Evolutionary conservation across 2,888 invertebrate genomes (phyloP), one percentile per base, ranked within the genome.

Genomic region (Tetramorium bicarinatum): DNA sequence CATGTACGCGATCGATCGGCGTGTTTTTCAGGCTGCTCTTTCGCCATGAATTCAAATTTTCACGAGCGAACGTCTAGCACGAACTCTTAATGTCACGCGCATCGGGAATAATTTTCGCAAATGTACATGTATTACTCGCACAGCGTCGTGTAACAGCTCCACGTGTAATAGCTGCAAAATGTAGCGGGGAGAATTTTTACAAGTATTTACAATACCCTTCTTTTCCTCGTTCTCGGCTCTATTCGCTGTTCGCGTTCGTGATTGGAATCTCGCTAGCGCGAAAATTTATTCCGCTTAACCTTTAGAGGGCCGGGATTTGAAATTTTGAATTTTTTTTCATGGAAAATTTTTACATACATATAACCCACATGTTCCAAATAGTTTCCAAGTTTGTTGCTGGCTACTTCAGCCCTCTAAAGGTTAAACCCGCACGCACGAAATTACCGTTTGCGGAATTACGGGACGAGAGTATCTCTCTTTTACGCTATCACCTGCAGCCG

Each of bases 1-100:
- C 85, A 64, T 54, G 67, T 81, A 81, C 86, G 87, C 89, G 89
- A 89, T 89, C 87, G 88, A 69, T 74, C 41, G 83, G 80, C 64
- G 83, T 85, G 85, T 86, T 79, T 89, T 88, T 84, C 82, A 82
- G 77, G 83, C 85, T 77, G 64, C 67, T 75, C 59, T 82, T 59
- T 84, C 47, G 69, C 84, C 83, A 75, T 72, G 49, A 72, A 72
- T 80, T 72, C 59, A 61, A 80, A 72, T 80, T 80, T 80, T 80
- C 59, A 80, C 47, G 56, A 77, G 69, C 41, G 9, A 47, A 47
- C 18, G 72, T 80, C 79, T 47, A 72, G 47, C 72, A 44, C 18
- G 47, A 38, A 49, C 56, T 80, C 13, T 49, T 61, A 72, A 49
- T 47, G 38, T 72, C 72, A 59, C 49, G 47, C 21, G 34, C 47